phyloP scores from a whole-genome alignment of 1,140 invertebrate species.

The Pogonomyrmex californicus region DNA sequence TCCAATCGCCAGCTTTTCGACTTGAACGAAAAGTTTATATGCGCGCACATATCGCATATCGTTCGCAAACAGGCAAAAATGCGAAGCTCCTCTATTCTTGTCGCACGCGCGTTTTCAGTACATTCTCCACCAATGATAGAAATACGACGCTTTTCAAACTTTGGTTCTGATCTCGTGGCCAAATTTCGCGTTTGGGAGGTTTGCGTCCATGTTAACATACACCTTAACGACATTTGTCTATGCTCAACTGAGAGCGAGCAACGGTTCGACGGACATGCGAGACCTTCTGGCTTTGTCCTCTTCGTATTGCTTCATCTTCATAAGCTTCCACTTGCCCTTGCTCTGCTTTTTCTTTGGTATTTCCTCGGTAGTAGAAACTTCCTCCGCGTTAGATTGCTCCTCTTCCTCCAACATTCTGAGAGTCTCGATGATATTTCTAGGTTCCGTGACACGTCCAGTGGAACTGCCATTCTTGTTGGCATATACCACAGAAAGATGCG shows the following conservation, averaged over 20 bases:
- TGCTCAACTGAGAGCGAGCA: conserved; percentile 90
- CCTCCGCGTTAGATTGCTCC: conserved; percentile 67
- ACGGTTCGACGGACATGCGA: conserved; percentile 88
- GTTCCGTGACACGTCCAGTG: conserved; percentile 87
- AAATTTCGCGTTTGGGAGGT: conserved; percentile 79
- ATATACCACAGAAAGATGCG: conserved; percentile 93
- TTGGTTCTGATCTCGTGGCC: conserved; percentile 84
- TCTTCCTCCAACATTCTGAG: conserved; percentile 90
- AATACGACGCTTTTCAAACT: conserved; percentile 81
- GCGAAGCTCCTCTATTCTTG: background rate
- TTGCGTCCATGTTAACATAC: conserved; percentile 74
- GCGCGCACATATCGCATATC: background rate
- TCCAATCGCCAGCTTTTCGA: background rate
- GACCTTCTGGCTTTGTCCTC: conserved; percentile 87
- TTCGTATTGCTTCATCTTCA: conserved; percentile 89
- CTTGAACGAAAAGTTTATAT: conserved; percentile 18
- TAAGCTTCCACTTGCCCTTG: conserved; percentile 89
- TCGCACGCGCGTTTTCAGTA: conserved; percentile 27
- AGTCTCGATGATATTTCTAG: conserved; percentile 94
- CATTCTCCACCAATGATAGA: conserved; percentile 31
- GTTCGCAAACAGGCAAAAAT: background rate
- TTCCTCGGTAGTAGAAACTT: conserved; percentile 76
- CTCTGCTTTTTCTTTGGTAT: conserved; percentile 87
- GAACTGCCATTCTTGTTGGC: conserved; percentile 90
- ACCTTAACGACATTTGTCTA: conserved; percentile 76